Conservation (phyloP, 30 jellyfish, hydroid and myxozoan species). For the Cassiopea xamachana region DNA sequence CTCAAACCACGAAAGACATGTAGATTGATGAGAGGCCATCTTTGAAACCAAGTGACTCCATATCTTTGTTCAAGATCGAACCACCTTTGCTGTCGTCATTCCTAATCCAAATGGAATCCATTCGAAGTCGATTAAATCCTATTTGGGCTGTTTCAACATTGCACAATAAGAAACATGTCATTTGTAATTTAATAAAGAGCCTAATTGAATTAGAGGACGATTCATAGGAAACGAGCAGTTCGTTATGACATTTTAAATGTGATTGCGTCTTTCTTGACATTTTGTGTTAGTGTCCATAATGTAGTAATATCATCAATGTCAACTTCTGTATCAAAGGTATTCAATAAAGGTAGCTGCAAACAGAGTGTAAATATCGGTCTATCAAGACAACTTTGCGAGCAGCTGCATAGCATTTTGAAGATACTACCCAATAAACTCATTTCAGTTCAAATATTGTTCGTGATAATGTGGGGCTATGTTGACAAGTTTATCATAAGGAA, state of each 20-base stretch:
- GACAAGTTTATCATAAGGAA: too few species aligned
- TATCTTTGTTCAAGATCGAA: slow-evolving; percentile 24
- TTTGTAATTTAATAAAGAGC: slow-evolving; percentile 32
- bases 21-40: slow-evolving; percentile 41
- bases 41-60: slow-evolving; percentile 52
- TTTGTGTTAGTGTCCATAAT: slow-evolving; percentile 9
- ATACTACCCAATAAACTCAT: too few species aligned
- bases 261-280: slow-evolving; percentile 42
- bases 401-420: too few species aligned
- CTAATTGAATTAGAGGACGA: slow-evolving; percentile 29
- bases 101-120: slow-evolving; percentile 54
- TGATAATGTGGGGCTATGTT: too few species aligned
- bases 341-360: not conserved
- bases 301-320: not conserved
- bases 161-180: slow-evolving; percentile 55
- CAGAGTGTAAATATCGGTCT: too few species aligned
- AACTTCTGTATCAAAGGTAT: not conserved
- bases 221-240: slow-evolving; percentile 37
- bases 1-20: slow-evolving; percentile 27
- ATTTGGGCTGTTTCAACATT: slow-evolving; percentile 35
- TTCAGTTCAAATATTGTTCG: too few species aligned
- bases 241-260: slow-evolving; percentile 40
- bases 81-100: slow-evolving; percentile 23
- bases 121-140: slow-evolving; percentile 43
- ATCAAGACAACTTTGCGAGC: too few species aligned